A percentile compares a stretch with the other conserved stretches of the same genome.
Conservation (phyloP, 2,888 invertebrate species). For the Nomada flava region DNA sequence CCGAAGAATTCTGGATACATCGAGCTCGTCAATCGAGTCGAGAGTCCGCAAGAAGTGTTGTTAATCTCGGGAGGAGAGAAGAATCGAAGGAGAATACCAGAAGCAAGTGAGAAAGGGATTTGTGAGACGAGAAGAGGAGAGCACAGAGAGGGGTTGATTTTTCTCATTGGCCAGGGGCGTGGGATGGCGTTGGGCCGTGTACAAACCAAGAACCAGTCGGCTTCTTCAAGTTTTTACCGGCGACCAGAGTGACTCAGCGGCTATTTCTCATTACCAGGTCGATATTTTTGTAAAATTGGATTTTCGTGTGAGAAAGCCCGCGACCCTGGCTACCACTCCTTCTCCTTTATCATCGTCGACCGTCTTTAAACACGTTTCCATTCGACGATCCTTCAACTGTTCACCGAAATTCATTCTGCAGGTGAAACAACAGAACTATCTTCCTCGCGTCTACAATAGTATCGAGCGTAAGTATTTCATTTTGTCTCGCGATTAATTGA, state of each 20-base stretch:
- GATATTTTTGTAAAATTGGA: slow-evolving; percentile 84
- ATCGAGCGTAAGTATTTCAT: too few relatives aligned
- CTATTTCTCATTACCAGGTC: slow-evolving; percentile 82
- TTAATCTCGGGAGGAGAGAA: not conserved
- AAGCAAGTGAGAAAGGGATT: slow-evolving; percentile 20
- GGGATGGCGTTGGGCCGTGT: slow-evolving; percentile 66
- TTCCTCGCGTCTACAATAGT: not conserved
- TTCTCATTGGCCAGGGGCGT: slow-evolving; percentile 78
- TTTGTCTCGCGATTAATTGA: not conserved
- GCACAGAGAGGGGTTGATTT: slow-evolving; percentile 73
- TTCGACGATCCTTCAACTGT: slow-evolving; percentile 3
- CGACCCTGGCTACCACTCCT: slow-evolving; percentile 59
- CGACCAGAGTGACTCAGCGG: slow-evolving; percentile 78
- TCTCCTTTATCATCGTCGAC: slow-evolving; percentile 10
- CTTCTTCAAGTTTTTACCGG: slow-evolving; percentile 76
- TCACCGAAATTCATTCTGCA: slow-evolving; percentile 6
- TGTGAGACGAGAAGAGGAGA: slow-evolving; percentile 21
- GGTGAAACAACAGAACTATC: not conserved
- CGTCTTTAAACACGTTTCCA: slow-evolving; percentile 29
- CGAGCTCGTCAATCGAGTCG: not conserved
- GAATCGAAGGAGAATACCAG: slow-evolving; percentile 30
- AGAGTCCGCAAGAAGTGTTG: slow-evolving; percentile 11
- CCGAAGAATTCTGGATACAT: not conserved
- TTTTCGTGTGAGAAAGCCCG: slow-evolving; percentile 78
- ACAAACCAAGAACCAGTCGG: slow-evolving; percentile 60